Evolutionary conservation across 2,888 invertebrate species (phyloP).

Genomic region (Siphonodentalium dalli): DNA sequence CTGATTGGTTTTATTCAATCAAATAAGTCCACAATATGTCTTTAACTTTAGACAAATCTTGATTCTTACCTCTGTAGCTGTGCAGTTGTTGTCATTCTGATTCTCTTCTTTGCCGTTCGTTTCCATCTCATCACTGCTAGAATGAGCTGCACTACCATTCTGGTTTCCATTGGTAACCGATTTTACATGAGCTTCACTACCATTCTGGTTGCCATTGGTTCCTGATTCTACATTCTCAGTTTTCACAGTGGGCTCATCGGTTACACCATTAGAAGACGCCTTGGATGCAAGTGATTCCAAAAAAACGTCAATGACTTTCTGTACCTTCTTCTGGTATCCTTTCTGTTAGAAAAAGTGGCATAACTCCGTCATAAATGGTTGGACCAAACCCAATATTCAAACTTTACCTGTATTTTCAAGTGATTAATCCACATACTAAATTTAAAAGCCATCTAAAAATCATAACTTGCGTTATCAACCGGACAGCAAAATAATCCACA

Average conservation of each 20-base stretch:
- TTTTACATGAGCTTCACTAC: slow-evolving; percentile 1
- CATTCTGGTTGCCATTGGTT: slow-evolving; percentile 18
- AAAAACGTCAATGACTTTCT: slow-evolving; percentile 35
- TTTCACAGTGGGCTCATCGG: background rate
- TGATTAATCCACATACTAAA: too few species aligned
- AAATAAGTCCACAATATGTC: background rate
- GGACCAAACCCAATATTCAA: background rate
- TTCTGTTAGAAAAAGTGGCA: slow-evolving; percentile 30
- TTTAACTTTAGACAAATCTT: slow-evolving; percentile 1
- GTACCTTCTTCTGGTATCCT: slow-evolving; percentile 46
- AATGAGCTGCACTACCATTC: slow-evolving; percentile 15
- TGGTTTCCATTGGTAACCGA: slow-evolving; percentile 1
- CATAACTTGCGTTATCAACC: too few species aligned
- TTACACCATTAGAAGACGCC: background rate
- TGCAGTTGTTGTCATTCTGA: background rate
- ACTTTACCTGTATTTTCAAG: too few species aligned
- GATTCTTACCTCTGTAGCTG: slow-evolving; percentile 5
- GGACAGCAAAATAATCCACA: too few species aligned
- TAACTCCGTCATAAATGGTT: background rate
- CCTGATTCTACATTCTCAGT: slow-evolving; percentile 3
- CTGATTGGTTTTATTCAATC: too few species aligned
- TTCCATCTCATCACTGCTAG: background rate
- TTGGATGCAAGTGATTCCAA: too few species aligned
- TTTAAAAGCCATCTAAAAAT: too few species aligned
- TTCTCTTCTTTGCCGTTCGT: background rate